Base-by-base conservation (phyloP, 2,113 vertebrate species). In the Microtus pennsylvanicus region DNA sequence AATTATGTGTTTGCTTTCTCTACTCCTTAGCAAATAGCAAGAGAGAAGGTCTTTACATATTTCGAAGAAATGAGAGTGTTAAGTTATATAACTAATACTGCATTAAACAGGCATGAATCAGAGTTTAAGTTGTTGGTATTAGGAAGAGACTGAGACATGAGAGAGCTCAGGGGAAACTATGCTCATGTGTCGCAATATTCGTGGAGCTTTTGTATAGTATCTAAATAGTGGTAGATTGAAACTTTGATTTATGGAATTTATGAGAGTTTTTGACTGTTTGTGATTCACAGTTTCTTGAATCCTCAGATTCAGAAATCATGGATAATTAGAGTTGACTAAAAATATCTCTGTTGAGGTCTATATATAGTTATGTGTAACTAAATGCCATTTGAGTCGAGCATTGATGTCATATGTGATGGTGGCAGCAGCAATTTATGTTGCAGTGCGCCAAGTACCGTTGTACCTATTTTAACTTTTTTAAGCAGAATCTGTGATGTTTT, bases 151-250 rank as follows among this genome's bases (percentile, higher is more conserved):
- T 50, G 26, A 67, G 3, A 45, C 3, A 17, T 8, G 5, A 14
- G 4, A 17, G 5, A 21, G 35, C 16, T 5, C 5, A 11, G 6
- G 5, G 8, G 1, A 33, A 14, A 13, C 5, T 70, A 1, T 42
- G 47, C 28, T 24, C 12, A 28, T 1, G 21, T 17, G 1, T 63
- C 0, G 2, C 30, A 2, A 58, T 12, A 22, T 74, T 22, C 21
- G 22, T 12, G 8, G 6, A 10, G 4, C 8, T 33, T 81, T 24
- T 28, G 17, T 4, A 50, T 3, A 81, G 9, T 35, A 5, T 38
- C 52, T 6, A 45, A 33, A 11, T n/a, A 30, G 3, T 30, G 16
- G 3, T 7, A 80, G 38, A 61, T 2, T 80, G 3, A 87, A 78
- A 26, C 9, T 55, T 77, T 58, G 13, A 13, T 87, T 88, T 81